Percentiles rank a stretch among this genome's conserved stretches.
Conservation (phyloP, 2,113 vertebrate species). For the Gymnarchus niloticus region DNA sequence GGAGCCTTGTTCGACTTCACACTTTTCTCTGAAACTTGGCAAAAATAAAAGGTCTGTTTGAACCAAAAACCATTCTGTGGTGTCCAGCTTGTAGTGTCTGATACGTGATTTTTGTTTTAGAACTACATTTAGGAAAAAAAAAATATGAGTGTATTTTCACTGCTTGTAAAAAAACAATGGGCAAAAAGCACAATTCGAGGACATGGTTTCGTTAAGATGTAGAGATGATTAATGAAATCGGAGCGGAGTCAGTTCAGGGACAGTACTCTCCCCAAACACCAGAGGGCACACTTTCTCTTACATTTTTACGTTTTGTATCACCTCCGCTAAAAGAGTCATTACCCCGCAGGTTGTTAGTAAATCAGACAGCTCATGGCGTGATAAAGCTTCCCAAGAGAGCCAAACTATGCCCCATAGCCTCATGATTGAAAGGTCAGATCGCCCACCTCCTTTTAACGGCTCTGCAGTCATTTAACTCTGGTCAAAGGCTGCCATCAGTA, state of each 20-base stretch:
- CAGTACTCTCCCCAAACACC: neutral
- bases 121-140: too few species aligned
- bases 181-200: neutral
- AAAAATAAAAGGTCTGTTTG: neutral
- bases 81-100: neutral
- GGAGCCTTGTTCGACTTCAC: neutral
- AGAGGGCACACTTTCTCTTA: constrained; percentile 1
- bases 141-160: too few species aligned
- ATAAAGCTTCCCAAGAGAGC: neutral
- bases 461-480: neutral
- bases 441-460: neutral
- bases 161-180: too few species aligned
- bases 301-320: neutral
- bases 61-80: neutral
- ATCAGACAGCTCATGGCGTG: too few species aligned
- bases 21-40: neutral
- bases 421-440: neutral
- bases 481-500: neutral
- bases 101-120: neutral
- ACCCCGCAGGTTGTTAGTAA: neutral
- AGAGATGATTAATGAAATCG: neutral
- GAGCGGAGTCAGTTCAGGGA: neutral
- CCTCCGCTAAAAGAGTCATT: neutral
- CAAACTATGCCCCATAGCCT: neutral
- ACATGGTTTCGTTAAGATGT: neutral